Percentiles rank a stretch among this genome's conserved stretches.
Evolutionary conservation across 2,888 invertebrate genomes (phyloP).

Genomic region (Slavum lentiscoides): DNA sequence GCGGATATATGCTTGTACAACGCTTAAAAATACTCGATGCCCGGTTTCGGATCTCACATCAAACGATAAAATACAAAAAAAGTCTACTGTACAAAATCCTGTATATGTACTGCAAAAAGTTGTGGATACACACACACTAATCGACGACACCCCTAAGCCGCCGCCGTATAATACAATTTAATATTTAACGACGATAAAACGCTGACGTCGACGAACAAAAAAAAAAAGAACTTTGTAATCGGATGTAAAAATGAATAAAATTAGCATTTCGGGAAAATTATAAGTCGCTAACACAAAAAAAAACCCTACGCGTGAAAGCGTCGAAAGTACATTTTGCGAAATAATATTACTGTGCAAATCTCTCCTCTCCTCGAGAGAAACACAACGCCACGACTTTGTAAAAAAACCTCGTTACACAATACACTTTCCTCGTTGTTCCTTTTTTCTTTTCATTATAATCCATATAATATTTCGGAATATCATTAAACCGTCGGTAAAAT

Average conservation of each 20-base stretch:
- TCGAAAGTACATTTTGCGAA: background rate
- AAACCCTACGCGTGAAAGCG: background rate
- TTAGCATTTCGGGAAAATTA: background rate
- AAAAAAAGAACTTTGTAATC: too few relatives aligned
- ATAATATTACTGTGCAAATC: background rate
- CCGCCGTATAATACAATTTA: too few relatives aligned
- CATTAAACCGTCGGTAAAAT: slow-evolving; percentile 4
- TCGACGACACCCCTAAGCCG: too few relatives aligned
- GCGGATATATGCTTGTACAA: too few relatives aligned
- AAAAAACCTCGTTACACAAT: background rate
- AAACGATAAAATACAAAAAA: too few relatives aligned
- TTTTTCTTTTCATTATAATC: background rate
- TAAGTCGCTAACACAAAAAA: background rate
- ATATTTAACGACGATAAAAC: too few relatives aligned
- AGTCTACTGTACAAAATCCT: too few relatives aligned
- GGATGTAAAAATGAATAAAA: background rate
- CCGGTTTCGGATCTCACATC: too few relatives aligned
- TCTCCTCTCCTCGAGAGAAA: background rate
- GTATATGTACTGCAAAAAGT: too few relatives aligned
- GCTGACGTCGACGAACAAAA: too few relatives aligned
- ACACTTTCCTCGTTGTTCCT: background rate
- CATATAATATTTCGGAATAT: background rate
- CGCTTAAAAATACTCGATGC: too few relatives aligned
- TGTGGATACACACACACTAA: too few relatives aligned
- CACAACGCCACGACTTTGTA: background rate